Conservation (phyloP, 1,140 invertebrate genomes). For the Drosophila melanogaster region DNA sequence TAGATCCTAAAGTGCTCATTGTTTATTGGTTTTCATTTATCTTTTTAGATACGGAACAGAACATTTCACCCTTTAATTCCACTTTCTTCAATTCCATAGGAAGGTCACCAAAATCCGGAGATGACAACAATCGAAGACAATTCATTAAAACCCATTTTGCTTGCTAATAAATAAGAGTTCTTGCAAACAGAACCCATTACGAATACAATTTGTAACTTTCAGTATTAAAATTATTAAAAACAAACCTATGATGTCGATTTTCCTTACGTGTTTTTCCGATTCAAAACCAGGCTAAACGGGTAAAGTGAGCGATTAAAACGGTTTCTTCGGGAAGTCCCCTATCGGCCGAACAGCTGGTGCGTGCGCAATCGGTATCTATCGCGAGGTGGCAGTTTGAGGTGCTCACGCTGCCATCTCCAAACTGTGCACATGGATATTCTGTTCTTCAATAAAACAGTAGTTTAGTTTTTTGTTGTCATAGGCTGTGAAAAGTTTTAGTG, state of each 20-base stretch:
- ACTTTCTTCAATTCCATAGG: slow-evolving; percentile 24
- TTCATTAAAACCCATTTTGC: slow-evolving; percentile 71
- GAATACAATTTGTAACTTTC: background rate
- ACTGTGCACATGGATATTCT: slow-evolving; percentile 34
- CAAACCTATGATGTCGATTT: no score
- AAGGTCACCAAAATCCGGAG: slow-evolving; percentile 15
- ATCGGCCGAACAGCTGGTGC: slow-evolving; percentile 1
- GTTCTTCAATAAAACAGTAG: slow-evolving; percentile 24
- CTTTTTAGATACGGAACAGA: slow-evolving; percentile 44
- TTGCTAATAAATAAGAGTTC: slow-evolving; percentile 8
- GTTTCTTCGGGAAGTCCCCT: background rate
- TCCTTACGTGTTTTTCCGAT: no score
- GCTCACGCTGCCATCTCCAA: background rate
- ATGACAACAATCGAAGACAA: slow-evolving; percentile 57
- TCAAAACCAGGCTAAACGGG: no score
- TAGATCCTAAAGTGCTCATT: background rate
- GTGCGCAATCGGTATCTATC: slow-evolving; percentile 9
- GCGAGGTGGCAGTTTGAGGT: background rate
- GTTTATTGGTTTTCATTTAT: background rate
- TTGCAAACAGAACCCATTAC: background rate
- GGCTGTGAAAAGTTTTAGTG: slow-evolving; percentile 50
- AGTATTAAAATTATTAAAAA: background rate
- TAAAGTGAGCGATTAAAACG: no score
- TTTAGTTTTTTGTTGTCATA: slow-evolving; percentile 37
- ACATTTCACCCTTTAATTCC: slow-evolving; percentile 36